Conservation (phyloP, 2,797 vertebrate species). For the Euthynnus affinis region DNA sequence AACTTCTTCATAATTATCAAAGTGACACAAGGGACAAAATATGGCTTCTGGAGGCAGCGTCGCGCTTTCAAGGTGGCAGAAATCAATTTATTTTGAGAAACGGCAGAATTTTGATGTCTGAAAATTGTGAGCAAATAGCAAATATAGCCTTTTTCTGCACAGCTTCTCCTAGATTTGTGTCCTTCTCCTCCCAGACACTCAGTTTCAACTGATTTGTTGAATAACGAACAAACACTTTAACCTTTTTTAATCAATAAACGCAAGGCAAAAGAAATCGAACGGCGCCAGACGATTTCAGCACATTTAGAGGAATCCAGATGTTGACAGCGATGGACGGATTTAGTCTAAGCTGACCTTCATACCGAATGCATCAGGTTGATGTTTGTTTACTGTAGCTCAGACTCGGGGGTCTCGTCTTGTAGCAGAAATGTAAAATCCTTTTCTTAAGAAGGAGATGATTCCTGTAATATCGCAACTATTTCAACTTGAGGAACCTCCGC, state of each 20-base stretch:
- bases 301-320: background rate
- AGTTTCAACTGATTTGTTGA: background rate
- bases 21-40: background rate
- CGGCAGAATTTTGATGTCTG: background rate
- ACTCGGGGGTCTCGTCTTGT: no score
- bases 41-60: no score
- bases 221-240: background rate
- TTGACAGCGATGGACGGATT: background rate
- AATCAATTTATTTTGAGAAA: background rate
- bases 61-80: background rate
- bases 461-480: background rate
- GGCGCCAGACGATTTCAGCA: background rate
- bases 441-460: no score
- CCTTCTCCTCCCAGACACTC: background rate
- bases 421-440: no score
- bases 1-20: background rate
- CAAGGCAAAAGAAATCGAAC: background rate
- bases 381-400: background rate
- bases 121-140: no score
- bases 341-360: background rate
- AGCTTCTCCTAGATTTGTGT: background rate
- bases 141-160: no score
- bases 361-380: background rate
- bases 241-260: background rate
- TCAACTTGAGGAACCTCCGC: no score